Evolutionary conservation across 2,888 invertebrate species (phyloP), one percentile per base, ranked within the genome.

Genomic region (Prenolepis imparis): DNA sequence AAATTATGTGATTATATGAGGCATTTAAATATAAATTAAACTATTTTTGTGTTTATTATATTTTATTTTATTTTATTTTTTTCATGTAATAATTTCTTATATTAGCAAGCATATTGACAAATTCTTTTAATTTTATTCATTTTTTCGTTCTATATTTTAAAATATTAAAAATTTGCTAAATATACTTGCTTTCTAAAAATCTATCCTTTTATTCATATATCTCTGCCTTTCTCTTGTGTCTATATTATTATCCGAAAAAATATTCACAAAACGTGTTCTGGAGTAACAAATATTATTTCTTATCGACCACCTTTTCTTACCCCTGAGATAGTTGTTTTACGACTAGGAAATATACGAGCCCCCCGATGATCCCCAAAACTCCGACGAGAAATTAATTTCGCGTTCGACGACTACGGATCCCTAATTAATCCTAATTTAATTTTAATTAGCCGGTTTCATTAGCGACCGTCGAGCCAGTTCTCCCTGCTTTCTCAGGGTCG

Each of bases 391-490:
- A 89, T 88, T 87, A 89, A 89, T 89, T 83, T 81, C 82, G 77
- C 75, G 82, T 88, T 87, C 88, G 89, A 70, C 87, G 73, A 83
- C 82, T 64, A 61, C 73, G 61, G 36, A 73, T 64, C 24, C 82
- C 86, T 89, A 86, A 88, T 88, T 86, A 87, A 86, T 87, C 78
- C 84, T 89, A 88, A 88, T 88, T 89, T 82, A 67, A 88, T 88
- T 88, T 87, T 82, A 74, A 80, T 80, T 80, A 80, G 78, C 78
- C 73, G 72, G 44, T 80, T 80, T 80, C 78, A 80, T 80, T 80
- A 80, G 72, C 72, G 78, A 59, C 59, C 59, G 72, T 57, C 72
- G 78, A 68, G 72, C 59, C 32, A 41, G 57, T 78, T 41, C 72
- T 80, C 44, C 59, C 72, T 72, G 36, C 72, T 72, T 80, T 72